phyloP scores from a whole-genome alignment of 2,797 vertebrate species.

The Avahi laniger region DNA sequence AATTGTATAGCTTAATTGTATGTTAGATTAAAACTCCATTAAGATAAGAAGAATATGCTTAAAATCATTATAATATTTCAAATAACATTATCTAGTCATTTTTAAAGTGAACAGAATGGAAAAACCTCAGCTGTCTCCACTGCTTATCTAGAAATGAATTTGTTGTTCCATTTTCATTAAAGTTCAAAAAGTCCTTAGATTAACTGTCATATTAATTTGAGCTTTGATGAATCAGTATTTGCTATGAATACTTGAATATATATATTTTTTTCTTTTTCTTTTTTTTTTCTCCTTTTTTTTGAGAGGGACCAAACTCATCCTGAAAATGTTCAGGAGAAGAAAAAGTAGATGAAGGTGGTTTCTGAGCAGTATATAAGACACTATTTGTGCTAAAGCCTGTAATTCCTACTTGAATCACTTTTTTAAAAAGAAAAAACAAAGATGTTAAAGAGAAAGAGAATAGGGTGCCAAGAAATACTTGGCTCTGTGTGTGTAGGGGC shows the following conservation, averaged over 20 bases:
- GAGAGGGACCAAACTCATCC: constrained; percentile 29
- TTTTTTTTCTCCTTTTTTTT: background rate
- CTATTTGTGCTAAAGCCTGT: background rate
- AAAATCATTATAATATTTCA: constrained; percentile 80
- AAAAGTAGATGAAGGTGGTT: background rate
- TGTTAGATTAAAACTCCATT: constrained; percentile 84
- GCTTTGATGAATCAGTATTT: constrained; percentile 31
- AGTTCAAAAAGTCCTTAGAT: constrained; percentile 62
- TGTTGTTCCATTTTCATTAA: constrained; percentile 70
- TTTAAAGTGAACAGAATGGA: constrained; percentile 74
- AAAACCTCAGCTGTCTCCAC: constrained; percentile 53
- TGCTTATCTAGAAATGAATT: constrained; percentile 70
- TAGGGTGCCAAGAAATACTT: constrained; percentile 49
- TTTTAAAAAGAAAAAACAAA: background rate
- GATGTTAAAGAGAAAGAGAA: background rate
- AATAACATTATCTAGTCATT: constrained; percentile 81
- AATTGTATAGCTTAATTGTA: constrained; percentile 84
- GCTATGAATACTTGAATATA: background rate
- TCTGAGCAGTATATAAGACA: background rate
- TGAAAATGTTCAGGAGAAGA: constrained; percentile 34
- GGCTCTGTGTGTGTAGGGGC: constrained; percentile 48
- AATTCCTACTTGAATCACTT: constrained; percentile 37
- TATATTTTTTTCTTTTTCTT: background rate
- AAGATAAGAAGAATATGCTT: constrained; percentile 85
- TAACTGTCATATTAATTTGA: constrained; percentile 58